Conservation (phyloP, 2,888 invertebrate genomes). For the Xestia ashworthii region DNA sequence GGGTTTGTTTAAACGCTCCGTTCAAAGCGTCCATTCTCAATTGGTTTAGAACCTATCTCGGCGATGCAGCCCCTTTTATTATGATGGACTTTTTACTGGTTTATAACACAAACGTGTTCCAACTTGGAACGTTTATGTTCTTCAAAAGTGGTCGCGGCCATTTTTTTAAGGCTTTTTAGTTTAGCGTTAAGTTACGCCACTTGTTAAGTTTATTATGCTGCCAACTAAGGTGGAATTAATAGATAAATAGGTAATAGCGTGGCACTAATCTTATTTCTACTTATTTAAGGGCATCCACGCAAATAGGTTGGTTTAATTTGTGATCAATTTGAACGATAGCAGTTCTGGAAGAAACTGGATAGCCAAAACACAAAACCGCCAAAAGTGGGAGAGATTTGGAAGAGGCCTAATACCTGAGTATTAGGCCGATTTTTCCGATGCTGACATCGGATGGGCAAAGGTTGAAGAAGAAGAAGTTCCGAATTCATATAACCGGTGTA, state of each 20-base stretch:
- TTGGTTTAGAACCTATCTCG: slow-evolving; percentile 62
- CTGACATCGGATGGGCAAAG: no score
- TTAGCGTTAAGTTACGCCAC: neutral
- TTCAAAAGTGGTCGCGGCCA: slow-evolving; percentile 11
- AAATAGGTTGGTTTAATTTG: neutral
- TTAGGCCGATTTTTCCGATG: no score
- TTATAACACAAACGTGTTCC: slow-evolving; percentile 34
- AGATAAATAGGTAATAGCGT: neutral
- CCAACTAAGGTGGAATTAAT: neutral
- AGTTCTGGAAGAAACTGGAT: neutral
- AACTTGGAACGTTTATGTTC: slow-evolving; percentile 9
- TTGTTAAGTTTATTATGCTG: neutral
- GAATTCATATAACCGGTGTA: neutral
- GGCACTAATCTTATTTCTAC: neutral
- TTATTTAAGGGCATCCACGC: neutral
- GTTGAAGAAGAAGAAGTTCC: neutral
- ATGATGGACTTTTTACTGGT: slow-evolving; percentile 55
- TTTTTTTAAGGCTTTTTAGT: slow-evolving; percentile 21
- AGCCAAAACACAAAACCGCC: no score
- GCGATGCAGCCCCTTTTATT: slow-evolving; percentile 59
- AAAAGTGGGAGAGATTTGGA: no score
- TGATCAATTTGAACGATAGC: neutral
- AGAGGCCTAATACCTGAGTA: no score
- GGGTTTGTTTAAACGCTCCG: slow-evolving; percentile 68
- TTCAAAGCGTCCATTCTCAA: slow-evolving; percentile 65